Base-by-base conservation (phyloP, 2,888 invertebrate genomes). In the Axea sp. region DNA sequence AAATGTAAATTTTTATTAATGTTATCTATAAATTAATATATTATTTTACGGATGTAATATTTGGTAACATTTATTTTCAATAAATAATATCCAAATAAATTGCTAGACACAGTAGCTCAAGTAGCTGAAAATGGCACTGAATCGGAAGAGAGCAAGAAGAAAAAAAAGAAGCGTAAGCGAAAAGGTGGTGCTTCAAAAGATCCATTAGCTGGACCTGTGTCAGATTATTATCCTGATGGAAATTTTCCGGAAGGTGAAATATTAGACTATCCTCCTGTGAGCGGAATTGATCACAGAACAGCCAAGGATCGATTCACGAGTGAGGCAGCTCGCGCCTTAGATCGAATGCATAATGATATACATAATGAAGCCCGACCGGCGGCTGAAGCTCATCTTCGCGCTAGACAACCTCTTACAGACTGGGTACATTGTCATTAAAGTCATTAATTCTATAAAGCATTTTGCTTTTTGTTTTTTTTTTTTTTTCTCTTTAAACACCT, bases 361-460 rank as follows among this genome's bases (percentile, higher is more conserved):
- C 99, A 98, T 85, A 95, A 95, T 83, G 97, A 98, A 88, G 93
- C 98, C 53, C 91, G 99, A 68, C 93, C 95, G 80, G 99, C 99
- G 11, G 99, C 99, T 5, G 99, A 99, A 87, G 98, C 97, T 35
- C 99, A 99, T 88, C 92, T 99, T 89, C 88, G 95, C 92, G 98
- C 97, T 7, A 91, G 98, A 49, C 92, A 95, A 84, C 93, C 97
- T 84, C 98, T 99, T 87, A 94, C 94, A 84, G 92, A 93, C 59
- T 97, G 94, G 92, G 96, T 86, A 35, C 14, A 35, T 17, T 37
- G 5, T 22, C 0, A 1, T 45, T 1, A 28, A 26, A 15, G 1
- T 3, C 15, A 24, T 24, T 4, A 3, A 19, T 19, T 3, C 19
- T 19, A n/a, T n/a, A n/a, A n/a, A n/a, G n/a, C n/a, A n/a, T n/a